A percentile compares a stretch with the other conserved stretches of the same genome.
Evolutionary conservation across 2,888 invertebrate species (phyloP).

Genomic region (Dermolepida albohirtum): DNA sequence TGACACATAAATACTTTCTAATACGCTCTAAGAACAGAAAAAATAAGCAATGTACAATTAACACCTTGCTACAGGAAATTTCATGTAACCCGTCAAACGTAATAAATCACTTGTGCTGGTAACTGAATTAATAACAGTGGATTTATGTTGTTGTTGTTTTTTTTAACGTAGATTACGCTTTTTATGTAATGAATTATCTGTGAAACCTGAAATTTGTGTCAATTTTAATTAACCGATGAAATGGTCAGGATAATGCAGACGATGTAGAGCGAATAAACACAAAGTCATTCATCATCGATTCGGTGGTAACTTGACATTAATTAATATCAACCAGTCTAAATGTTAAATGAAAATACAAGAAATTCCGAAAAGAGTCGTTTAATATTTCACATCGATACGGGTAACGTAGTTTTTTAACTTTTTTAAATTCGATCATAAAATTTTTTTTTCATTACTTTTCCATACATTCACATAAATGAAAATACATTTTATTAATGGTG

Average conservation of each 20-base stretch:
- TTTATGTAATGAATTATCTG: slow-evolving; percentile 7
- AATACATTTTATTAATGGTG: too few relatives aligned
- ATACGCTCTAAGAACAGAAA: background rate
- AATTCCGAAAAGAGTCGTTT: background rate
- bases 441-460: too few relatives aligned
- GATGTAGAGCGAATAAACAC: background rate
- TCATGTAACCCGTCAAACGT: slow-evolving; percentile 30
- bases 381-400: too few relatives aligned
- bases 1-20: slow-evolving; percentile 11
- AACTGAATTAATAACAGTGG: slow-evolving; percentile 1
- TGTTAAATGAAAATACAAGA: slow-evolving; percentile 6
- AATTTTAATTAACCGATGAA: slow-evolving; percentile 20
- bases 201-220: slow-evolving; percentile 9
- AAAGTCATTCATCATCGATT: slow-evolving; percentile 22
- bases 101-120: slow-evolving; percentile 15
- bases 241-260: background rate
- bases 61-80: slow-evolving; percentile 28
- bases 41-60: slow-evolving; percentile 5
- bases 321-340: slow-evolving; percentile 10
- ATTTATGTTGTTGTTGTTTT: too few relatives aligned
- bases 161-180: background rate
- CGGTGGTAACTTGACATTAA: slow-evolving; percentile 16
- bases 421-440: too few relatives aligned
- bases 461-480: too few relatives aligned
- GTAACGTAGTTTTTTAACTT: too few relatives aligned